Conservation (phyloP, 2,113 vertebrate genomes). For the Pollachius pollachius region DNA sequence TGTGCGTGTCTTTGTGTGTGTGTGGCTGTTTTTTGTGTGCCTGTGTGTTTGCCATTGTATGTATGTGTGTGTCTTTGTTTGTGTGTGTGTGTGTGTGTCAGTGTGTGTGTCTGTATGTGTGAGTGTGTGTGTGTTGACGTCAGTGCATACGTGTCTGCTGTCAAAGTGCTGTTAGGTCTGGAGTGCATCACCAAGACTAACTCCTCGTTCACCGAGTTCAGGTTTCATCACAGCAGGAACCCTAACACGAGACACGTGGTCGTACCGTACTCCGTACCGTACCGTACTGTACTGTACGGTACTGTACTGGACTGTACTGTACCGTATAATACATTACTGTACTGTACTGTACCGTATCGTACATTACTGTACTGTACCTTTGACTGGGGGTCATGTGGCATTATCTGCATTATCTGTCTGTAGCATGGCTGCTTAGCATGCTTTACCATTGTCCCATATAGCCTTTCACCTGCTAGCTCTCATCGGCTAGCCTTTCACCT, state of each 20-base stretch:
- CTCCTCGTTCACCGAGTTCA: background rate
- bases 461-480: no score
- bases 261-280: no score
- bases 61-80: slow-evolving; percentile 9
- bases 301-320: no score
- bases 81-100: background rate
- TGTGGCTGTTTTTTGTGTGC: slow-evolving; percentile 4
- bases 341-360: no score
- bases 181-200: background rate
- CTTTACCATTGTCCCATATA: background rate
- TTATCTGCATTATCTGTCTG: background rate
- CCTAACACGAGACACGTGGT: no score
- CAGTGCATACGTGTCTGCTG: slow-evolving; percentile 13
- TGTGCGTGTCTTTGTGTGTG: slow-evolving; percentile 7
- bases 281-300: no score
- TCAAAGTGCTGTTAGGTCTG: no score
- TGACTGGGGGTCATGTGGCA: no score
- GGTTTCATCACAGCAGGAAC: no score
- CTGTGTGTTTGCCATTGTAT: slow-evolving; percentile 1
- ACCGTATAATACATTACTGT: no score
- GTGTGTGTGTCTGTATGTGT: slow-evolving; percentile 9
- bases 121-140: background rate
- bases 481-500: no score
- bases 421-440: slow-evolving; percentile 18
- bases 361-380: no score